A percentile compares a stretch with the other conserved stretches of the same genome.
Evolutionary conservation across 2,888 invertebrate species (phyloP).

Genomic region (Chymomyza caudatula): DNA sequence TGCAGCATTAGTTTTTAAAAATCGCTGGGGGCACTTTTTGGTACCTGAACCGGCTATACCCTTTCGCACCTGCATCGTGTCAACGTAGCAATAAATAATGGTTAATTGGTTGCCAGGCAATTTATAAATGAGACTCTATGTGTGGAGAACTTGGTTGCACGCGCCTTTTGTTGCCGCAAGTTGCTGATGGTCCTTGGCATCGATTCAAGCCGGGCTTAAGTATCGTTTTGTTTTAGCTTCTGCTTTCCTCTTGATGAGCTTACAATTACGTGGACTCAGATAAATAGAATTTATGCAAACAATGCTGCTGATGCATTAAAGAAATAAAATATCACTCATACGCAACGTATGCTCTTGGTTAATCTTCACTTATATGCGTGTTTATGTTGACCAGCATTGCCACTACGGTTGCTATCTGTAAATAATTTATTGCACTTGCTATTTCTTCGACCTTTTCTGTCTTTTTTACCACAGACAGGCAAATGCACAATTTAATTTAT

Average conservation of each 20-base stretch:
- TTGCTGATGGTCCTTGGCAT: constrained; percentile 15
- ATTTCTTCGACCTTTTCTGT: constrained; percentile 13
- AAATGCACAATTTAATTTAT: constrained; percentile 47
- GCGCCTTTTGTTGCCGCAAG: constrained; percentile 4
- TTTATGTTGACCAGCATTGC: neutral
- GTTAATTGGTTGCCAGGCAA: constrained; percentile 9
- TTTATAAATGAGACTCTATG: constrained; percentile 34
- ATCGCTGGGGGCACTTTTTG: no score
- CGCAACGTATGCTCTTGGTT: constrained; percentile 17
- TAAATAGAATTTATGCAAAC: constrained; percentile 16
- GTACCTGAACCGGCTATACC: no score
- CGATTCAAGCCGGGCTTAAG: constrained; percentile 9
- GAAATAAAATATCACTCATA: constrained; percentile 29
- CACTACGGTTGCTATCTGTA: constrained; percentile 27
- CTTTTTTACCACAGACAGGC: neutral
- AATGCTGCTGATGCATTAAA: constrained; percentile 7
- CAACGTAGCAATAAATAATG: constrained; percentile 37
- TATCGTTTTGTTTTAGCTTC: no score
- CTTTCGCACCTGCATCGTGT: no score
- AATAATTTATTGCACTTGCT: constrained; percentile 46
- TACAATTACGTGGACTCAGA: constrained; percentile 25
- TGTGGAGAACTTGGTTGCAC: neutral
- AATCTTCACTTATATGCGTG: neutral
- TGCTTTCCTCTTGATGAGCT: constrained; percentile 26
- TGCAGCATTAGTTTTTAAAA: no score